phyloP scores from a whole-genome alignment of 2,797 vertebrate genomes.

The Lindbergichthys nudifrons region DNA sequence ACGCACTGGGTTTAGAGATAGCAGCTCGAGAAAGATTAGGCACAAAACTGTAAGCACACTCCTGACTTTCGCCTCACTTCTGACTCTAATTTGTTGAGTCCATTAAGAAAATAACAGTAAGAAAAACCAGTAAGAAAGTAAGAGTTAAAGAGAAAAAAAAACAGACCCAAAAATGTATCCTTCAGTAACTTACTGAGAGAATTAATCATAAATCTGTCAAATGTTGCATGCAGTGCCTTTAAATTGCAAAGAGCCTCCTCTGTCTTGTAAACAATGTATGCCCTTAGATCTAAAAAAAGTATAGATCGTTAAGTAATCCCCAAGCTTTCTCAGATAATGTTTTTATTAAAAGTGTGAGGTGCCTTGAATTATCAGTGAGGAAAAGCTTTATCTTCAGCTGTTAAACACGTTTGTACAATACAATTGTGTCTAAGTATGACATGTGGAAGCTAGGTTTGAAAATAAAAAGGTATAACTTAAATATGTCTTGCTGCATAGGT shows the following conservation, averaged over 20 bases:
- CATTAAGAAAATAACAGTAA: too few species aligned
- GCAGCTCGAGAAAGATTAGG: slow-evolving; percentile 43
- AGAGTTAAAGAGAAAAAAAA: too few species aligned
- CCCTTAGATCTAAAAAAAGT: neutral
- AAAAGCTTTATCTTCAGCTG: neutral
- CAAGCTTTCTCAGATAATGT: neutral
- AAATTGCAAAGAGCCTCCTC: neutral
- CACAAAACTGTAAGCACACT: neutral
- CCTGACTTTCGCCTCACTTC: slow-evolving; percentile 12
- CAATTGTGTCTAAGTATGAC: neutral
- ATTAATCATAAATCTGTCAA: too few species aligned
- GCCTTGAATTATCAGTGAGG: neutral
- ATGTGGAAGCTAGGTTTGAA: neutral
- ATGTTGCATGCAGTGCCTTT: neutral
- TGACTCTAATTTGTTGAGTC: slow-evolving; percentile 19
- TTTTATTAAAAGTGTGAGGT: neutral
- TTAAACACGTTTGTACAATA: neutral
- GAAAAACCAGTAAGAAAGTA: too few species aligned
- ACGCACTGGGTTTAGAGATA: slow-evolving; percentile 55
- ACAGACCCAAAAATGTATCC: too few species aligned
- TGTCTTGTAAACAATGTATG: neutral
- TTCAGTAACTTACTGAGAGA: too few species aligned
- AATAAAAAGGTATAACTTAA: neutral
- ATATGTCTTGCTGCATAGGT: neutral
- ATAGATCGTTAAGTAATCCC: neutral